A percentile compares a stretch with the other conserved stretches of the same genome.
phyloP scores from a whole-genome alignment of 1,140 invertebrate genomes.

The Tetramorium parvispinum region DNA sequence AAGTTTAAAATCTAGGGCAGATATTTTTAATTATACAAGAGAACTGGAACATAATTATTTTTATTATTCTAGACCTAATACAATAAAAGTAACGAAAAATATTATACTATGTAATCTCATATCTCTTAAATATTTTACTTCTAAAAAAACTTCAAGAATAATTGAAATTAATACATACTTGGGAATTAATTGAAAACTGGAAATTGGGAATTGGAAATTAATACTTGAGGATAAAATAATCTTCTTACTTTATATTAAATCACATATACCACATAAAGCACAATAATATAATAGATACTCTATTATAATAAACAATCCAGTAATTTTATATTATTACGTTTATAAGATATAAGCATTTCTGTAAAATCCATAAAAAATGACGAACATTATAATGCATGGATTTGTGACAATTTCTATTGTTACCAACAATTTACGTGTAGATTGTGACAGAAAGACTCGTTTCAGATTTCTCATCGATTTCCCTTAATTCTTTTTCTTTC shows the following conservation, averaged over 20 bases:
- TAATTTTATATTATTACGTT: not conserved
- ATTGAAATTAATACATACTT: not conserved
- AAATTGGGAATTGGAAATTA: not conserved
- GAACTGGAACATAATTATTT: not conserved
- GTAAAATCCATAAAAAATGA: not conserved
- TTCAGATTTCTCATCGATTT: slow-evolving; percentile 27
- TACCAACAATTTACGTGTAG: not conserved
- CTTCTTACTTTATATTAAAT: not conserved
- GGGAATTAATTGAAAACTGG: not conserved
- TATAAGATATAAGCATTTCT: not conserved
- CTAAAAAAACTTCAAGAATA: not conserved
- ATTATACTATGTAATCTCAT: not conserved
- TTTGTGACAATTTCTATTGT: not conserved
- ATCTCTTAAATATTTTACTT: not conserved
- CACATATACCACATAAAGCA: not conserved
- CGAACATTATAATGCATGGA: not conserved
- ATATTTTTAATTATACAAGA: not conserved
- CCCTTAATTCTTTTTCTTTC: not conserved
- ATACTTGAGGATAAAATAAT: not conserved
- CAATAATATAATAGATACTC: not conserved
- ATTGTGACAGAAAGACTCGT: slow-evolving; percentile 31
- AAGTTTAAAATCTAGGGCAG: slow-evolving; percentile 8
- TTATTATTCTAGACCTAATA: not conserved
- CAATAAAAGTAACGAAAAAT: not conserved
- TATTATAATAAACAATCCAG: not conserved